Percentiles rank a stretch among this genome's conserved stretches.
These are phyloP conservation scores for Brachionus rotundiformis DNA, from an alignment of 1,140 invertebrate genomes.

Conservation along the genomic window DNA sequence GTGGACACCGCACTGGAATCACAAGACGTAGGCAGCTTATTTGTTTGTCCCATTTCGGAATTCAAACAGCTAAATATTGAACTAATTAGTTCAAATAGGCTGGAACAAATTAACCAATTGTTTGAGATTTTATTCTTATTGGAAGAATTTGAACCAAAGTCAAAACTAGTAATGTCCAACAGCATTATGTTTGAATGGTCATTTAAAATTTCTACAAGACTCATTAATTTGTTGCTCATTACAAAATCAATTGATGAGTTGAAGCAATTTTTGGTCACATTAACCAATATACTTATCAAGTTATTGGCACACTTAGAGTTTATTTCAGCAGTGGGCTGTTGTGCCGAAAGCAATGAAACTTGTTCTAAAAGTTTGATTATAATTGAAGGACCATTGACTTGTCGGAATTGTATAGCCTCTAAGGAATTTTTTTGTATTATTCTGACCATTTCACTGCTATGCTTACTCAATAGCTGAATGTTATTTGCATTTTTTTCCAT, in stretches of 20 bases:
- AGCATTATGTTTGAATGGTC: constrained; percentile 35
- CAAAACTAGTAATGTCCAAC: background rate
- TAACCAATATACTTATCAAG: background rate
- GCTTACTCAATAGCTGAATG: background rate
- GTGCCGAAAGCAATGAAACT: constrained; percentile 1
- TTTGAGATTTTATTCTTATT: constrained; percentile 21
- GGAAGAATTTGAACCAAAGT: background rate
- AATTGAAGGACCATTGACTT: constrained; percentile 5
- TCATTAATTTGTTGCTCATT: constrained; percentile 15
- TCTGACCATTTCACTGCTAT: background rate
- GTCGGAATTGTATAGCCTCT: background rate
- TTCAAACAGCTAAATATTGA: background rate
- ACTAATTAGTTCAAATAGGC: background rate
- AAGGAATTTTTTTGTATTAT: constrained; percentile 16
- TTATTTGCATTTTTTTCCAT: constrained; percentile 39
- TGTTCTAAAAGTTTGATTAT: constrained; percentile 18
- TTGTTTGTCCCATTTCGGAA: background rate
- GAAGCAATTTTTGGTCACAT: background rate
- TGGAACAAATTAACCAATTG: constrained; percentile 38
- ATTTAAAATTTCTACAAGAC: constrained; percentile 8
- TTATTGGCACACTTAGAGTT: constrained; percentile 25
- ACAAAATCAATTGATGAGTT: constrained; percentile 23
- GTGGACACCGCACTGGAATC: background rate
- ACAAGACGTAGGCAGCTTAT: background rate
- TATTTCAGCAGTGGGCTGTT: constrained; percentile 25